A percentile compares a stretch with the other conserved stretches of the same genome.
These are phyloP conservation scores for Hymenochirus boettgeri DNA, from an alignment of 2,113 vertebrate species.

Conservation along the genomic window DNA sequence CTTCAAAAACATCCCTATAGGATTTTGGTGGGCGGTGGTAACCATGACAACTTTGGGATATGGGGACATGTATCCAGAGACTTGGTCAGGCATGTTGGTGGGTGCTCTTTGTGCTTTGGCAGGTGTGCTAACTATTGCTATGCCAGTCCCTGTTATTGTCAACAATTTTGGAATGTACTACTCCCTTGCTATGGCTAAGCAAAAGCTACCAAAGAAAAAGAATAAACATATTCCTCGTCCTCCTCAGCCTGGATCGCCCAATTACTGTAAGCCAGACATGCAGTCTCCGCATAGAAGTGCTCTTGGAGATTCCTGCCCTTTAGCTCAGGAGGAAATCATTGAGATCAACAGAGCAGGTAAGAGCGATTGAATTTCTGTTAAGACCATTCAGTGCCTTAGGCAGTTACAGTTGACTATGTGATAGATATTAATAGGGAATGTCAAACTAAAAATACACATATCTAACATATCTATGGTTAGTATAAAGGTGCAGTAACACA, in stretches of 20 bases:
- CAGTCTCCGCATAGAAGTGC: slow-evolving; percentile 57
- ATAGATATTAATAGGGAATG: too few species aligned
- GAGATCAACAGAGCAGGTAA: slow-evolving; percentile 78
- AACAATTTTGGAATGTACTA: slow-evolving; percentile 98
- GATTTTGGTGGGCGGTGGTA: slow-evolving; percentile 96
- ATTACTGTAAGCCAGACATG: slow-evolving; percentile 86
- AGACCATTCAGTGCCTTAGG: background rate
- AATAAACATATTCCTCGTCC: slow-evolving; percentile 90
- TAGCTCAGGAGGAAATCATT: slow-evolving; percentile 91
- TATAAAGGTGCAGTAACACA: too few species aligned
- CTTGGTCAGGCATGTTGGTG: slow-evolving; percentile 95
- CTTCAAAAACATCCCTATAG: slow-evolving; percentile 96
- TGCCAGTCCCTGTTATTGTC: slow-evolving; percentile 95
- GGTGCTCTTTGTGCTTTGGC: slow-evolving; percentile 88
- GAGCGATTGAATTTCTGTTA: slow-evolving; percentile 17
- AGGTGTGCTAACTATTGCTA: slow-evolving; percentile 93
- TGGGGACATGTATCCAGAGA: slow-evolving; percentile 93
- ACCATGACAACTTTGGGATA: slow-evolving; percentile 95
- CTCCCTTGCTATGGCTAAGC: slow-evolving; percentile 93
- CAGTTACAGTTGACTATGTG: too few species aligned
- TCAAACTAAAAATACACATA: too few species aligned
- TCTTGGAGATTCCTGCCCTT: slow-evolving; percentile 73
- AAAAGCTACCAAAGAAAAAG: slow-evolving; percentile 96
- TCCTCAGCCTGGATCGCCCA: slow-evolving; percentile 85
- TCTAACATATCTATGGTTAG: background rate